phyloP scores from a whole-genome alignment of 2,113 vertebrate genomes.

The Petrocephalus zakoni region DNA sequence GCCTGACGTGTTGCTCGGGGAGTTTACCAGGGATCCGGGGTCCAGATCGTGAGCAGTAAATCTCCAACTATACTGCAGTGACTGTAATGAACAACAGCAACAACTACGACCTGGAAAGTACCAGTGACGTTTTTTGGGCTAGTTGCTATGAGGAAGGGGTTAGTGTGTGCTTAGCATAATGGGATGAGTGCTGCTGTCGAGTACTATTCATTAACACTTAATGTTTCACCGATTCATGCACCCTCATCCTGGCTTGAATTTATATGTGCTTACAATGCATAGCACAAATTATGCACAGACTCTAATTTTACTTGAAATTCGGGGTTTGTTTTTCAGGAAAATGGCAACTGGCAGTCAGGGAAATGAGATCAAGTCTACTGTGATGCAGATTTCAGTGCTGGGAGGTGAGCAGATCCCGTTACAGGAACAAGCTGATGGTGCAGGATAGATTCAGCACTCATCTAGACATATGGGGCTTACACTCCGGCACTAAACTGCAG shows the following conservation, averaged over 20 bases:
- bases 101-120: not conserved
- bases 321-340: not conserved
- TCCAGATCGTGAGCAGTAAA: not conserved
- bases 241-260: not conserved
- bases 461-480: not conserved
- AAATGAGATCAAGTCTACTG: not conserved
- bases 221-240: not conserved
- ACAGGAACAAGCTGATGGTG: not conserved
- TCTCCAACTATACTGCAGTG: not conserved
- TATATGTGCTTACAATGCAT: not conserved
- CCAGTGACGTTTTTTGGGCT: not conserved
- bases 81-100: not conserved
- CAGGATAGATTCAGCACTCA: not conserved
- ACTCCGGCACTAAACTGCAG: not conserved
- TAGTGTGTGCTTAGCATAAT: not conserved
- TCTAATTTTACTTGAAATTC: not conserved
- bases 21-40: constrained; percentile 1
- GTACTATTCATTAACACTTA: not conserved
- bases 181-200: not conserved
- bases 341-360: not conserved
- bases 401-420: not conserved
- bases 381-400: not conserved
- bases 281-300: not conserved
- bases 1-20: constrained; percentile 19
- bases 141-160: not conserved